phyloP scores from a whole-genome alignment of 2,797 vertebrate genomes.

The Ctenopoma kingsleyae region DNA sequence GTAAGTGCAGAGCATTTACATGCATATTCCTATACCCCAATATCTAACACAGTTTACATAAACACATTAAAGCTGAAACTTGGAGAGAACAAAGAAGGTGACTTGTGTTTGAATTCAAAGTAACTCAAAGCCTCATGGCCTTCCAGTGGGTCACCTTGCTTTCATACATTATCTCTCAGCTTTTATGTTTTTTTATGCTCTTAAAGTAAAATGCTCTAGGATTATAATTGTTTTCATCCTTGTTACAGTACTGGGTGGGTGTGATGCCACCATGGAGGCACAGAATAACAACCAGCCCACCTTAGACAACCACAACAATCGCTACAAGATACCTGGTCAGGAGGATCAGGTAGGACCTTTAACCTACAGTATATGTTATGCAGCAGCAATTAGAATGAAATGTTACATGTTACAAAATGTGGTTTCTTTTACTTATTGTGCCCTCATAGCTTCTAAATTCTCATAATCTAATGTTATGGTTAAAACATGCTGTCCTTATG shows the following conservation, averaged over 20 bases:
- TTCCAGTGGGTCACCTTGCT: background rate
- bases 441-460: background rate
- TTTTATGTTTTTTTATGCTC: background rate
- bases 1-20: no score
- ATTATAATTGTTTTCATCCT: background rate
- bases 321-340: conserved; percentile 83
- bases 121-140: no score
- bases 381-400: background rate
- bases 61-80: background rate
- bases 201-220: background rate
- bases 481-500: no score
- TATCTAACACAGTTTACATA: background rate
- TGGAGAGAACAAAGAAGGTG: no score
- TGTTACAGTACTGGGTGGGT: conserved; percentile 31
- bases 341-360: conserved; percentile 54
- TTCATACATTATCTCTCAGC: background rate
- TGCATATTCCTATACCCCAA: background rate
- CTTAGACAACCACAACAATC: conserved; percentile 88
- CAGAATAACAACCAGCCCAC: conserved; percentile 87
- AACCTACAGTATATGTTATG: background rate
- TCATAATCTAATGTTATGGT: no score
- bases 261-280: conserved; percentile 91
- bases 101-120: no score
- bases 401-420: background rate
- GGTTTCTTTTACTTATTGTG: no score